Base-by-base conservation (phyloP, 2,113 vertebrate species). In the Aptenodytes forsteri region DNA sequence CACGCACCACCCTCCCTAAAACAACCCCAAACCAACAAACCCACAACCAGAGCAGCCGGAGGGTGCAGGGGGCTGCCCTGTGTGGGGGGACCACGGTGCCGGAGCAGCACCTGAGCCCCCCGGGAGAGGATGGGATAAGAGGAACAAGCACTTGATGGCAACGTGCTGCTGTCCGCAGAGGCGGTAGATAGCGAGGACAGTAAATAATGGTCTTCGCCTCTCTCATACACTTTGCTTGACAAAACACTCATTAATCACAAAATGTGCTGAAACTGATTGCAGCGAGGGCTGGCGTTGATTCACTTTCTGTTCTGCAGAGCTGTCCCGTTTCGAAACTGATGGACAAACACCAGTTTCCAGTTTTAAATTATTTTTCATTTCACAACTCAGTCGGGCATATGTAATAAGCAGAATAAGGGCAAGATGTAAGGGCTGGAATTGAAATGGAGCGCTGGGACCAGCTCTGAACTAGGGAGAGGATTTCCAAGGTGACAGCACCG, bases 311-410 rank as follows among this genome's bases (percentile, higher is more conserved):
- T 4, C 71, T 3, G 36, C 50, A 52, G 67, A 58, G 29, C 38
- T 15, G 29, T 14, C 69, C 80, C 4, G 0, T 25, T 42, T 23
- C 6, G 0, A 40, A 19, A 18, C 27, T 21, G 1, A 7, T 1
- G 44, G 50, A 70, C 61, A 64, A 66, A 50, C 16, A 26, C 22
- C 71, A 10, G 14, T 9, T 10, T 42, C 22, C 71, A 8, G 13
- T 8, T 11, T 42, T 9, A 42, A 11, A 54, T 34, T 7, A 9
- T 13, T 13, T 38, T 5, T n/a, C 38, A 6, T 38, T 30, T 58
- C 86, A 20, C 50, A 30, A 20, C 47, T 65, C 50, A 0, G 0
- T 2, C 0, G 0, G 40, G 23, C 7, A 1, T 2, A 3, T 0
- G 66, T 12, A 10, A 18, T 4, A 3, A 3, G 34, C 44, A 30